phyloP scores from a whole-genome alignment of 30 jellyfish, hydroid and myxozoan species.

The Clytia hemisphaerica region DNA sequence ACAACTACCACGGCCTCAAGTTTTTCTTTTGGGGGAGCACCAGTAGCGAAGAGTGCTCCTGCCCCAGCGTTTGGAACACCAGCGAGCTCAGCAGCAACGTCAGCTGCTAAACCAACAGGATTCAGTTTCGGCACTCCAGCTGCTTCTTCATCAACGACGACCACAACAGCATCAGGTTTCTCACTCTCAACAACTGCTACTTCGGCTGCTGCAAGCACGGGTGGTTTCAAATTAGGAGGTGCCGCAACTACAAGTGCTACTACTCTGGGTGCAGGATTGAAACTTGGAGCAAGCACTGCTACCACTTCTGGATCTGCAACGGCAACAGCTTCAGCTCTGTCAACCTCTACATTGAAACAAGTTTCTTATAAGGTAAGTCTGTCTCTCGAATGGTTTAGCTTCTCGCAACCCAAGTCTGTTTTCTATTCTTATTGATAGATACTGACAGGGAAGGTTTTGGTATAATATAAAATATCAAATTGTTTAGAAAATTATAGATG shows the following conservation, averaged over 20 bases:
- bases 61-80: too few relatives aligned
- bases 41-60: too few relatives aligned
- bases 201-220: neutral
- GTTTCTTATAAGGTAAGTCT: slow-evolving; percentile 35
- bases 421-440: neutral
- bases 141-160: neutral
- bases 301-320: slow-evolving; percentile 9
- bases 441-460: neutral
- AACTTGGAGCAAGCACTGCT: slow-evolving; percentile 13
- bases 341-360: slow-evolving; percentile 19
- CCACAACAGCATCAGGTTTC: neutral
- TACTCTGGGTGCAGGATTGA: too few relatives aligned
- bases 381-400: too few relatives aligned
- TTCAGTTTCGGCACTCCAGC: too few relatives aligned
- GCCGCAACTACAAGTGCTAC: slow-evolving; percentile 2
- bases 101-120: too few relatives aligned
- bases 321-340: slow-evolving; percentile 20
- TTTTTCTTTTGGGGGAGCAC: neutral
- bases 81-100: too few relatives aligned
- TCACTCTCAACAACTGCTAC: slow-evolving; percentile 4
- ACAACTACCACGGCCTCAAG: too few relatives aligned
- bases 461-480: neutral
- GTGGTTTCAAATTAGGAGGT: neutral
- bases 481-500: too few relatives aligned
- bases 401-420: too few relatives aligned